Base-by-base conservation (phyloP, 2,113 vertebrate species). In the Lampris megalopsis region DNA sequence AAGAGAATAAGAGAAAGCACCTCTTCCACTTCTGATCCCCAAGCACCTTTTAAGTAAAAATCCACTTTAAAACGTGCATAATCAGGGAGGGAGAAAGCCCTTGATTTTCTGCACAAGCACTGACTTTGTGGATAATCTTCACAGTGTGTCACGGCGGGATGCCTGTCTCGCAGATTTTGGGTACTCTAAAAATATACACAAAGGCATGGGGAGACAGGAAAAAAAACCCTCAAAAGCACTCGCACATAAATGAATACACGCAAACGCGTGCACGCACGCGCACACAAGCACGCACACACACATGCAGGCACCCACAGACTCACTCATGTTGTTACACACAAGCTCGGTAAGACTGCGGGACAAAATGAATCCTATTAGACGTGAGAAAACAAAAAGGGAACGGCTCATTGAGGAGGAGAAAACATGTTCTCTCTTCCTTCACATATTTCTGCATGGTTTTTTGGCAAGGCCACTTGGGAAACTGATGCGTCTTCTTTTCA, bases 401-500 rank as follows among this genome's bases (percentile, higher is more conserved):
- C 10, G 48, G 80, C 79, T 86, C 87, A 88, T 49, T 86, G 87
- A 85, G 59, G 78, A 70, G 74, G 72, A 79, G 76, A 85, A 80
- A 84, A 80, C 64, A 79, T 35, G 37, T 50, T 63, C 50, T 24
- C 60, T 63, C 50, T 75, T 67, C 24, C 48, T 85, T 81, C 79
- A 74, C 75, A 79, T 82, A 88, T 87, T 86, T 70, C 73, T 83
- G 79, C 71, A 63, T 54, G 73, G 84, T 66, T 87, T 66, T 87
- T 66, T 91, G 87, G 86, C 77, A 84, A 76, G 76, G 87, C 80
- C 78, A 70, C 72, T 24, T 66, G 81, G 84, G 87, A 91, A 91
- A 92, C 88, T 88, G 91, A 89, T 88, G 86, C 45, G 57, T 83
- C 85, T 91, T 86, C 80, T 75, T 84, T 87, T 83, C 59, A 73